Evolutionary conservation across 2,113 vertebrate genomes (phyloP).

Genomic region (Rhizomys pruinosus): DNA sequence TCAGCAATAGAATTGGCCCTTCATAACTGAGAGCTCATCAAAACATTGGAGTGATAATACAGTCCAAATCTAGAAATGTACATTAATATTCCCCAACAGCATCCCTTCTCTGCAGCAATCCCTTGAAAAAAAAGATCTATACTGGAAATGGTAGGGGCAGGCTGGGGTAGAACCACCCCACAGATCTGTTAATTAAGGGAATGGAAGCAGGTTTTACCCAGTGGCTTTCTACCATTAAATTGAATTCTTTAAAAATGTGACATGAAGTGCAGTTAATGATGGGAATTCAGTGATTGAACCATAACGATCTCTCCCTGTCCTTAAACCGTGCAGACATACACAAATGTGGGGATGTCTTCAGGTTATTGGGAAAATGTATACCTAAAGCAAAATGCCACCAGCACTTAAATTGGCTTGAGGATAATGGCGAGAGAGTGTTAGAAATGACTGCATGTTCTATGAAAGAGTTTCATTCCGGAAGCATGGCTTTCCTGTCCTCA

Average conservation of each 20-base stretch:
- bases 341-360: constrained; percentile 22
- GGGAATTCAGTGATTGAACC: constrained; percentile 77
- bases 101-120: constrained; percentile 56
- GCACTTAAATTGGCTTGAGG: constrained; percentile 40
- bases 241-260: constrained; percentile 83
- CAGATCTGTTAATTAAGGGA: constrained; percentile 81
- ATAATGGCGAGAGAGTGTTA: constrained; percentile 45
- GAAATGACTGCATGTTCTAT: constrained; percentile 21
- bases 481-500: constrained; percentile 8
- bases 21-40: constrained; percentile 53
- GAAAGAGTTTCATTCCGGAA: constrained; percentile 45
- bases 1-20: constrained; percentile 34
- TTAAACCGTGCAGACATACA: constrained; percentile 55
- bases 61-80: constrained; percentile 58
- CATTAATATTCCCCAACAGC: constrained; percentile 67
- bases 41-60: constrained; percentile 21
- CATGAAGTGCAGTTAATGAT: constrained; percentile 81
- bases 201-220: constrained; percentile 73
- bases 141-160: constrained; percentile 60
- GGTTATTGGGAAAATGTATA: constrained; percentile 67
- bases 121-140: constrained; percentile 78
- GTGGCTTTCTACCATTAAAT: constrained; percentile 82
- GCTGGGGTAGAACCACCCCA: constrained; percentile 68
- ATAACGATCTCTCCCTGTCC: constrained; percentile 73
- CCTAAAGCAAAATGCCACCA: constrained; percentile 64